A percentile compares a stretch with the other conserved stretches of the same genome.
phyloP scores from a whole-genome alignment of 2,113 vertebrate genomes.

The Platysternon megacephalum region DNA sequence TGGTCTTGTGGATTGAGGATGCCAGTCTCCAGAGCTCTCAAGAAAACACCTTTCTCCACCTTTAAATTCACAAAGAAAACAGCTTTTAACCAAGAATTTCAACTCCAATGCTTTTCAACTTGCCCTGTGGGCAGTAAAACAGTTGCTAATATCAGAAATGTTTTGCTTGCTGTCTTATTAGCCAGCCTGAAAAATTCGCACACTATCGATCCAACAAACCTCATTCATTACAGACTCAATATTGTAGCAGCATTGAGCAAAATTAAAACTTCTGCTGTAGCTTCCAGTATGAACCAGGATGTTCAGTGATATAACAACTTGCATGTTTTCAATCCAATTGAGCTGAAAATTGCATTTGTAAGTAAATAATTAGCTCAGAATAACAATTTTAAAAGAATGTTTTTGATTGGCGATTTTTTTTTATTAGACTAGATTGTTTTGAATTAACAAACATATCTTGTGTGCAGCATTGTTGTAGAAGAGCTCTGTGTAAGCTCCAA shows the following conservation, averaged over 20 bases:
- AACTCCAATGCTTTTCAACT: neutral
- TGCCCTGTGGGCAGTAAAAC: neutral
- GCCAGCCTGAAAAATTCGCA: neutral
- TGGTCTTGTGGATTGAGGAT: neutral
- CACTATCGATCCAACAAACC: neutral
- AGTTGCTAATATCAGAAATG: neutral
- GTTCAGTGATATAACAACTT: neutral
- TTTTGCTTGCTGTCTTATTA: neutral
- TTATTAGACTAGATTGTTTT: neutral
- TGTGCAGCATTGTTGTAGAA: neutral
- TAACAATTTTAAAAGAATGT: neutral
- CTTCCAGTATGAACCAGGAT: neutral
- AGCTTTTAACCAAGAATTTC: neutral
- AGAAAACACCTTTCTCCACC: neutral
- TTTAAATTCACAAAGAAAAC: neutral
- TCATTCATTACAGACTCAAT: neutral
- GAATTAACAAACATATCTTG: neutral
- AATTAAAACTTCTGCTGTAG: neutral
- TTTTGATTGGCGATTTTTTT: neutral
- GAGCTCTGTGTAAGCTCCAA: neutral
- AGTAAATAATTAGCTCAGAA: neutral
- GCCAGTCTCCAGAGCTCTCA: neutral
- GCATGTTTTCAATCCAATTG: too few species aligned
- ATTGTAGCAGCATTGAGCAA: neutral
- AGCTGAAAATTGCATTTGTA: neutral